Conservation (phyloP, 1,140 invertebrate species). For the Saccostrea echinata region DNA sequence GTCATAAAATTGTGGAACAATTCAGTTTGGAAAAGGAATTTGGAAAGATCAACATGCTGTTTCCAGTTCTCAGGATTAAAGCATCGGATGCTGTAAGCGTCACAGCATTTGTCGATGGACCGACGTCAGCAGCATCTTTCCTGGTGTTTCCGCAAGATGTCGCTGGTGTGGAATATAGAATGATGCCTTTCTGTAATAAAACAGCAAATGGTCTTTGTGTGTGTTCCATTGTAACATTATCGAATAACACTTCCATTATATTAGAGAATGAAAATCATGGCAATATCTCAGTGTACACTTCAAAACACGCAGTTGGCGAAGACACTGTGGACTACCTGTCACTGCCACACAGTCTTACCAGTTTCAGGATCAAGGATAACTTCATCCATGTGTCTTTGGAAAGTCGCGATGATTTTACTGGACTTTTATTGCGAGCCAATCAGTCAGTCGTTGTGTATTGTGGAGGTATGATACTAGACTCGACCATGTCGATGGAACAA, state of each 20-base stretch:
- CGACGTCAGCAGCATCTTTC: neutral
- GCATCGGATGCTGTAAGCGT: neutral
- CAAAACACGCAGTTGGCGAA: neutral
- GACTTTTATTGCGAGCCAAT: neutral
- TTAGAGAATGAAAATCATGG: neutral
- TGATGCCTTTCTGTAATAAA: neutral
- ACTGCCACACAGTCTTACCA: neutral
- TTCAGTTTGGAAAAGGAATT: neutral
- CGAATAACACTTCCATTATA: neutral
- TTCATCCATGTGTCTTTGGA: neutral
- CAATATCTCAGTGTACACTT: neutral
- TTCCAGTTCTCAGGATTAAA: neutral
- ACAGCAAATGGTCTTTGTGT: neutral
- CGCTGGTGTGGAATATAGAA: neutral
- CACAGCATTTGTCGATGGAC: slow-evolving; percentile 17
- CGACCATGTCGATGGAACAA: neutral
- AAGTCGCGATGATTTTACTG: neutral
- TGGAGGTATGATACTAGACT: neutral
- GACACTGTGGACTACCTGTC: neutral
- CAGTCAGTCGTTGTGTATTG: neutral
- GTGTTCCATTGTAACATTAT: neutral
- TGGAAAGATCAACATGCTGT: neutral
- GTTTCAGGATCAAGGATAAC: neutral
- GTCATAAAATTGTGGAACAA: neutral
- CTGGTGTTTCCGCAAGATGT: neutral